Evolutionary conservation across 2,888 invertebrate genomes (phyloP).

Genomic region (Cyclophora albipunctata): DNA sequence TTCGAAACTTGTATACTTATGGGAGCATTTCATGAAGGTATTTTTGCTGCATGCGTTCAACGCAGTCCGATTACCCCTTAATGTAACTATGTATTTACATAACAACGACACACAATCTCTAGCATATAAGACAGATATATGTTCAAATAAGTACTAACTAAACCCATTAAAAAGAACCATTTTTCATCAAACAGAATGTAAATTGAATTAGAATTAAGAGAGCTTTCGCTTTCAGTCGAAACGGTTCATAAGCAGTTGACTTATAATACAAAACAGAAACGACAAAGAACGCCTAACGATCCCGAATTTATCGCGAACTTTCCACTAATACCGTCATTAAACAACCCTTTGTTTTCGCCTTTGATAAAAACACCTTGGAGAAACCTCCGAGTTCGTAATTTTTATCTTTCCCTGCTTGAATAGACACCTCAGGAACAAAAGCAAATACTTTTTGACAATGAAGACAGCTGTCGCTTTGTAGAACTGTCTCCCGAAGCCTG

Average conservation of each 20-base stretch:
- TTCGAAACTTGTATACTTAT: constrained; percentile 12
- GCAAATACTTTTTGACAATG: constrained; percentile 48
- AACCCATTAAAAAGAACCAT: no score
- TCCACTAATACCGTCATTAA: constrained; percentile 72
- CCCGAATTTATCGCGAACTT: constrained; percentile 70
- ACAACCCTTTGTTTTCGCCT: constrained; percentile 69
- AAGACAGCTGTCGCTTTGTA: constrained; percentile 38
- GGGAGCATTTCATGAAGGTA: constrained; percentile 12
- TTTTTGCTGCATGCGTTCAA: constrained; percentile 2
- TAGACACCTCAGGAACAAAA: constrained; percentile 53
- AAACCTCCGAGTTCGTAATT: constrained; percentile 61
- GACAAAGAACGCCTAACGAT: constrained; percentile 68
- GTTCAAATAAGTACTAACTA: neutral
- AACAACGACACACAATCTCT: no score
- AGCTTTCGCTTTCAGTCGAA: constrained; percentile 32
- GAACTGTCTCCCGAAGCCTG: constrained; percentile 22
- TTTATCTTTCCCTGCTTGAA: constrained; percentile 62
- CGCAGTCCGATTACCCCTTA: neutral
- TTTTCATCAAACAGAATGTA: constrained; percentile 6
- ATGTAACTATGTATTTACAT: constrained; percentile 3
- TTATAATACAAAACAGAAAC: constrained; percentile 57
- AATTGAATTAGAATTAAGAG: constrained; percentile 32
- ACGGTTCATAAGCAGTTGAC: constrained; percentile 46
- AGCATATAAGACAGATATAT: no score
- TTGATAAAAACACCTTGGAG: constrained; percentile 65